These are phyloP conservation scores for Zosterops borbonicus DNA, from an alignment of 2,113 vertebrate genomes.

Conservation along the genomic window DNA sequence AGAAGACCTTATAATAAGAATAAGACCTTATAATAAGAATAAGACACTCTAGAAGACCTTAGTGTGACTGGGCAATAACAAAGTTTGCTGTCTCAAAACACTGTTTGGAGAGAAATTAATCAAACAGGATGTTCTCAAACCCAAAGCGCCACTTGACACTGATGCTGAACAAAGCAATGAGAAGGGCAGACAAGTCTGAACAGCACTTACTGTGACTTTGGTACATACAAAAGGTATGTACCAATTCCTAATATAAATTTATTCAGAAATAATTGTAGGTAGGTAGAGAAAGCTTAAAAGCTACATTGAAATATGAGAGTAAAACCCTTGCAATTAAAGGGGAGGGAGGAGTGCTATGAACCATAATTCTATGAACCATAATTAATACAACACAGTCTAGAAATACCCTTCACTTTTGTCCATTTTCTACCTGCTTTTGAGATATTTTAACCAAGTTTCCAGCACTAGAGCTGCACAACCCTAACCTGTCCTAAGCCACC, in stretches of 20 bases:
- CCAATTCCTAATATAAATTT: neutral
- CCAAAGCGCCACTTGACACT: conserved; percentile 3
- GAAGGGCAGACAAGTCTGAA: conserved; percentile 41
- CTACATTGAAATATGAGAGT: neutral
- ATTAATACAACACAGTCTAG: neutral
- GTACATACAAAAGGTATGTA: neutral
- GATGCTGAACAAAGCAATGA: conserved; percentile 12
- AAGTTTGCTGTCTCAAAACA: conserved; percentile 16
- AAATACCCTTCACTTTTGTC: neutral
- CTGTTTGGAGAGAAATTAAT: conserved; percentile 13
- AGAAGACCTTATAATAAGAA: neutral
- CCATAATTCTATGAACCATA: neutral
- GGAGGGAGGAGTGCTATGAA: neutral
- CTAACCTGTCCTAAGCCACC: neutral
- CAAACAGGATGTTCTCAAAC: conserved; percentile 21
- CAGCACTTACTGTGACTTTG: neutral
- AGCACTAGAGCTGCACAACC: neutral
- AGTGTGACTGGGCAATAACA: neutral
- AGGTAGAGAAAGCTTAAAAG: neutral
- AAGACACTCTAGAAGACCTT: neutral
- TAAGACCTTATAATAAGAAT: no score
- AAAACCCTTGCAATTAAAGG: neutral
- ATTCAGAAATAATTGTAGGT: neutral
- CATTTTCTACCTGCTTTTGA: neutral
- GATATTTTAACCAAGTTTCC: neutral